These are phyloP conservation scores for Anhinga anhinga DNA, from an alignment of 2,113 vertebrate species.

Conservation along the genomic window DNA sequence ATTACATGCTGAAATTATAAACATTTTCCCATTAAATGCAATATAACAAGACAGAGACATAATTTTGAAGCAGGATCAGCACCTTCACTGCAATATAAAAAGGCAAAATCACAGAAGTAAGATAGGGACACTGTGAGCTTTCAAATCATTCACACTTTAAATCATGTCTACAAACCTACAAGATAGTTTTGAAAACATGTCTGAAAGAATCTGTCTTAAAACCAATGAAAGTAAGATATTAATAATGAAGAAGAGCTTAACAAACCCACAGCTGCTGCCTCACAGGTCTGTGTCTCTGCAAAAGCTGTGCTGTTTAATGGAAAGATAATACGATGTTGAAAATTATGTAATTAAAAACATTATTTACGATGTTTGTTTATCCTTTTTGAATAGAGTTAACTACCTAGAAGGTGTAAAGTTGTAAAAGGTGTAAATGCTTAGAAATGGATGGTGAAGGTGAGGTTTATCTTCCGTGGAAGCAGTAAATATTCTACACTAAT, in stretches of 20 bases:
- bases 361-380: conserved; percentile 18
- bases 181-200: background rate
- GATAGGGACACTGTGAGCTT: background rate
- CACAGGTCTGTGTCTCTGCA: background rate
- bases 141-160: background rate
- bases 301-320: conserved; percentile 21
- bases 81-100: background rate
- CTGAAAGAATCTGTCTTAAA: background rate
- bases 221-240: background rate
- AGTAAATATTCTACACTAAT: background rate
- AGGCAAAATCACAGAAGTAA: background rate
- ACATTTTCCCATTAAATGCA: background rate
- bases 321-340: background rate
- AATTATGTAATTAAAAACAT: background rate
- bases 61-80: background rate
- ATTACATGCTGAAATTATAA: background rate
- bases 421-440: background rate
- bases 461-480: background rate
- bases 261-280: background rate
- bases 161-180: background rate
- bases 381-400: conserved; percentile 16
- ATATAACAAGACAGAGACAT: background rate
- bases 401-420: background rate
- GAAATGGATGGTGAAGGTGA: background rate
- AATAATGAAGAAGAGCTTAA: background rate